A percentile compares a stretch with the other conserved stretches of the same genome.
phyloP scores from a whole-genome alignment of 2,888 invertebrate species.

The Schizaphis graminum region DNA sequence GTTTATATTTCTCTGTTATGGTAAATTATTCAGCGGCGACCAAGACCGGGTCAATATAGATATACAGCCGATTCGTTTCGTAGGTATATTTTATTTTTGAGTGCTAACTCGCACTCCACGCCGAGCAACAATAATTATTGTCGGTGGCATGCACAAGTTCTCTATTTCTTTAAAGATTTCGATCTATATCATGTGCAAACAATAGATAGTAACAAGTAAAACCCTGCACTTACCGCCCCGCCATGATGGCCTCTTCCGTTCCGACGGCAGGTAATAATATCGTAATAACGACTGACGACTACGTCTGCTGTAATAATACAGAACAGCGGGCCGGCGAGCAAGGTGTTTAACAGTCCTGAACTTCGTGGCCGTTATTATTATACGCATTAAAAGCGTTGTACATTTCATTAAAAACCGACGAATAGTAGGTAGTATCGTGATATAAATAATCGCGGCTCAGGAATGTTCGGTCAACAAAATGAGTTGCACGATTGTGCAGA shows the following conservation, averaged over 20 bases:
- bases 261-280: background rate
- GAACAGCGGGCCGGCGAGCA: background rate
- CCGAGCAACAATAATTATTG: background rate
- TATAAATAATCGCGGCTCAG: background rate
- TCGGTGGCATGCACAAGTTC: background rate
- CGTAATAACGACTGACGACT: background rate
- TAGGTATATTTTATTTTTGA: background rate
- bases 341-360: background rate
- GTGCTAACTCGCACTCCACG: background rate
- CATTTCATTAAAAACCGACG: background rate
- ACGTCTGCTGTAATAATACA: background rate
- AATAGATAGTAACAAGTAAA: background rate
- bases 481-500: background rate
- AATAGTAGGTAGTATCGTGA: background rate
- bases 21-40: slow-evolving; percentile 13
- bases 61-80: background rate
- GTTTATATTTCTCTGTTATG: too few species aligned
- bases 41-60: background rate
- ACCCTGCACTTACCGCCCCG: background rate
- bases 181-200: background rate
- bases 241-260: background rate
- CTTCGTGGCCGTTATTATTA: background rate
- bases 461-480: background rate
- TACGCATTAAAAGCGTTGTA: background rate
- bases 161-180: background rate